phyloP scores from a whole-genome alignment of 1,140 invertebrate genomes.

The Antheraea pernyi region DNA sequence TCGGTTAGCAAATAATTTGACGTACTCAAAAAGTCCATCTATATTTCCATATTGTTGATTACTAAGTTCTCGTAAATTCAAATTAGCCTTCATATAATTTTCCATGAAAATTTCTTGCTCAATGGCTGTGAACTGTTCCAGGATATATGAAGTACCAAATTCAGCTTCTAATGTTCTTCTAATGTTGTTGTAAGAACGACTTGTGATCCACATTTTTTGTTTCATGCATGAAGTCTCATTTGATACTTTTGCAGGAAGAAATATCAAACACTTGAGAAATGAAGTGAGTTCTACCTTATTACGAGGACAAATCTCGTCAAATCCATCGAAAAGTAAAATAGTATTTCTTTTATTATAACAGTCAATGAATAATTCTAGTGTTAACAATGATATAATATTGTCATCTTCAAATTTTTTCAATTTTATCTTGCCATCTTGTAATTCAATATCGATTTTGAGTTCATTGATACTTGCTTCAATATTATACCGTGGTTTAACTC shows the following conservation, averaged over 20 bases:
- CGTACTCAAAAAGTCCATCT: conserved; percentile 5
- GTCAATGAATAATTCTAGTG: conserved; percentile 14
- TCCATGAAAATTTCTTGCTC: not conserved
- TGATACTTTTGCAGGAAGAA: not conserved
- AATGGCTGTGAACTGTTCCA: conserved; percentile 4
- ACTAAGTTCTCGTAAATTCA: not conserved
- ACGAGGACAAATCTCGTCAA: conserved; percentile 9
- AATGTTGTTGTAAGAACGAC: conserved; percentile 7
- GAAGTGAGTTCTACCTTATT: not conserved
- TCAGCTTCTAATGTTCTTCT: conserved; percentile 1
- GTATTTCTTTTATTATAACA: conserved; percentile 10
- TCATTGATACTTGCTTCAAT: not conserved
- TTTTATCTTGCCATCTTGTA: not conserved
- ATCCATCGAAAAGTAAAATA: conserved; percentile 19
- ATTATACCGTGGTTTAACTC: not conserved
- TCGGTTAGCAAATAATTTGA: not conserved
- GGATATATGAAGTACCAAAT: conserved; percentile 6
- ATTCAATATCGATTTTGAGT: not conserved
- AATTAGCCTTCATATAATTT: not conserved
- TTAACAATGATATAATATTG: not conserved
- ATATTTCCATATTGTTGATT: conserved; percentile 6
- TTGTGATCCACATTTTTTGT: conserved; percentile 7
- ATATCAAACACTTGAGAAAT: conserved; percentile 1
- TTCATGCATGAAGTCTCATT: not conserved
- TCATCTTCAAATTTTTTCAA: not conserved